Percentiles rank a stretch among this genome's conserved stretches.
Conservation (phyloP, 2,113 vertebrate genomes). For the Pedetes capensis region DNA sequence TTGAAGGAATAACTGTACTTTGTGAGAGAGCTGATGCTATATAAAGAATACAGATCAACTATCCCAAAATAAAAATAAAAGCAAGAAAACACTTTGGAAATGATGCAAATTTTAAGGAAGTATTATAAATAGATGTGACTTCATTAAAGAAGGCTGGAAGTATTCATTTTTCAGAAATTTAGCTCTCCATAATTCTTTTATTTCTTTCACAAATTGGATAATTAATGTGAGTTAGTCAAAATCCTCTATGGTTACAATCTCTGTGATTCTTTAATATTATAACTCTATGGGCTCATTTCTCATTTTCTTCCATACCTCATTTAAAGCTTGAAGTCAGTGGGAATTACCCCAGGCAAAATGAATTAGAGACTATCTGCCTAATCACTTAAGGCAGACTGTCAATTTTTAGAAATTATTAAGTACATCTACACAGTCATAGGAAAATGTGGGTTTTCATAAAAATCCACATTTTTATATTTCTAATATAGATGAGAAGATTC, state of each 20-base stretch:
- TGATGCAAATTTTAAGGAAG: background rate
- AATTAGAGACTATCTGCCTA: conserved; percentile 78
- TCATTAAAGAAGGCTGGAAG: conserved; percentile 57
- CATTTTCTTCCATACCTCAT: conserved; percentile 77
- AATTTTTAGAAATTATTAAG: conserved; percentile 79
- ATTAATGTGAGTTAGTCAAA: conserved; percentile 80
- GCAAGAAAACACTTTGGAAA: background rate
- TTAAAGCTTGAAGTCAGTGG: conserved; percentile 79
- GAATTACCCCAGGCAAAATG: conserved; percentile 77
- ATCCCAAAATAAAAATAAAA: background rate
- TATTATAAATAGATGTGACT: conserved; percentile 58
- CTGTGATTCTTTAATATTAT: conserved; percentile 80
- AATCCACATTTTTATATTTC: conserved; percentile 73
- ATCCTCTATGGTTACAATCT: conserved; percentile 75
- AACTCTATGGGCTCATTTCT: conserved; percentile 75
- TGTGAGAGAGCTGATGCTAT: background rate
- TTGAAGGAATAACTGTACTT: background rate
- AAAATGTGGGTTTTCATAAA: conserved; percentile 77
- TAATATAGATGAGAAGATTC: conserved; percentile 55
- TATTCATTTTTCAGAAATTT: conserved; percentile 72
- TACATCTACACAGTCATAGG: conserved; percentile 73
- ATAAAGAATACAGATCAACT: background rate
- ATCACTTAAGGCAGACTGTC: conserved; percentile 79
- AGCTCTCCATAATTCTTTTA: conserved; percentile 74
- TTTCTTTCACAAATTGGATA: conserved; percentile 80